Evolutionary conservation across 2,797 vertebrate genomes (phyloP).

Genomic region (Enteromius argenteus): DNA sequence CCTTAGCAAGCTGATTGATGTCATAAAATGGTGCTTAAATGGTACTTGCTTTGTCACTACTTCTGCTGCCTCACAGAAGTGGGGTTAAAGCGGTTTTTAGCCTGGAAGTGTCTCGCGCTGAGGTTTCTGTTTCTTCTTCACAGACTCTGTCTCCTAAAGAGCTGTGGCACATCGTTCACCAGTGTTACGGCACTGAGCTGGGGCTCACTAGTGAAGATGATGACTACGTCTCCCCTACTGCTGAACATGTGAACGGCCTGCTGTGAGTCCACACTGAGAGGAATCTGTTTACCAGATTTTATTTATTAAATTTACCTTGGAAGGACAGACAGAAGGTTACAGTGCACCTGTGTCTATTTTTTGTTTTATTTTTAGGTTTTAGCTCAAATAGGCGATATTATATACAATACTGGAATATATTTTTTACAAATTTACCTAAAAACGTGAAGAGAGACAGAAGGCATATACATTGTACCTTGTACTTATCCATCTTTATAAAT

Average conservation of each 20-base stretch:
- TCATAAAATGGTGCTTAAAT: neutral
- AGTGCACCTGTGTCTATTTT: neutral
- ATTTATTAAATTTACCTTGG: neutral
- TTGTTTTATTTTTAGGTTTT: neutral
- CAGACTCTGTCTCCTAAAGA: slow-evolving; percentile 90
- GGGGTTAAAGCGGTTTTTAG: neutral
- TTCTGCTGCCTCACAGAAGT: neutral
- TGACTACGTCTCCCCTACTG: slow-evolving; percentile 87
- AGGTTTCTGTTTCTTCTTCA: slow-evolving; percentile 14
- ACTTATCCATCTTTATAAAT: no score
- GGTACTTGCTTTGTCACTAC: neutral
- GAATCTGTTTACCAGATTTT: neutral
- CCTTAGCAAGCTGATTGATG: neutral
- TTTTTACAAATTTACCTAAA: no score
- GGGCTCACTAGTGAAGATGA: slow-evolving; percentile 93
- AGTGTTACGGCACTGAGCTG: slow-evolving; percentile 91
- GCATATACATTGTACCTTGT: no score
- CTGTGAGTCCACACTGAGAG: slow-evolving; percentile 79
- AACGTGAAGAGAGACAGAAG: no score
- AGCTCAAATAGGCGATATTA: no score
- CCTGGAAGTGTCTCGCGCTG: neutral
- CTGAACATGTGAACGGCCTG: slow-evolving; percentile 87
- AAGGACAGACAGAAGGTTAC: neutral
- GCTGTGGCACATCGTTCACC: slow-evolving; percentile 92
- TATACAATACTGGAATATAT: neutral